Percentiles rank a stretch among this genome's conserved stretches.
These are phyloP conservation scores for Hemichromis elongatus DNA, from an alignment of 2,113 vertebrate genomes.

Conservation along the genomic window DNA sequence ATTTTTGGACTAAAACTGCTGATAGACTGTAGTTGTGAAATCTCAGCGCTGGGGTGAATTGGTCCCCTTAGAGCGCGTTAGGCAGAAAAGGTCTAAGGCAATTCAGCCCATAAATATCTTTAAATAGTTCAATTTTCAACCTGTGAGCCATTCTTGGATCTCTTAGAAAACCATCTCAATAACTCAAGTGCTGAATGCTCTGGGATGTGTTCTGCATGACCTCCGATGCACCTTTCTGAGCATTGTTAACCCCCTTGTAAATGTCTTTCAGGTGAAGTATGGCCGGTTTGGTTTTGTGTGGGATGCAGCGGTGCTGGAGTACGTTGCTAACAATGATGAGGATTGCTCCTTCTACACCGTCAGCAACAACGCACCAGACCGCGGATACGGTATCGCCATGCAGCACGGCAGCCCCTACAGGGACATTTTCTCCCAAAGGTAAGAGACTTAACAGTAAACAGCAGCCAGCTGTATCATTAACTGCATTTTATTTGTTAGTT, in stretches of 20 bases:
- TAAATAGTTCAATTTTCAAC: neutral
- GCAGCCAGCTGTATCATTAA: neutral
- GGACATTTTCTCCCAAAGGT: constrained; percentile 98
- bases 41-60: neutral
- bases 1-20: neutral
- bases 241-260: neutral
- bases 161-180: neutral
- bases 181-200: neutral
- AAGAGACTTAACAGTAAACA: constrained; percentile 38
- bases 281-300: constrained; percentile 96
- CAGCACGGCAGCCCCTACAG: constrained; percentile 97
- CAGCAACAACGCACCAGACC: constrained; percentile 84
- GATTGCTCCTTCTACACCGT: constrained; percentile 95
- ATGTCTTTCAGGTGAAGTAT: constrained; percentile 82
- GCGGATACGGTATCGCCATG: constrained; percentile 95
- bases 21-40: neutral
- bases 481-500: neutral
- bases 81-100: neutral
- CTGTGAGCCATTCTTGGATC: neutral
- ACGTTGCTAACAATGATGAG: constrained; percentile 91
- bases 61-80: neutral
- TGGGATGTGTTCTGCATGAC: neutral
- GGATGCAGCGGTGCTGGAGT: constrained; percentile 95
- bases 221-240: neutral
- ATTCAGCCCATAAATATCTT: neutral